A percentile compares a stretch with the other conserved stretches of the same genome.
phyloP scores from a whole-genome alignment of 2,113 vertebrate species.

The Heliornis fulica region DNA sequence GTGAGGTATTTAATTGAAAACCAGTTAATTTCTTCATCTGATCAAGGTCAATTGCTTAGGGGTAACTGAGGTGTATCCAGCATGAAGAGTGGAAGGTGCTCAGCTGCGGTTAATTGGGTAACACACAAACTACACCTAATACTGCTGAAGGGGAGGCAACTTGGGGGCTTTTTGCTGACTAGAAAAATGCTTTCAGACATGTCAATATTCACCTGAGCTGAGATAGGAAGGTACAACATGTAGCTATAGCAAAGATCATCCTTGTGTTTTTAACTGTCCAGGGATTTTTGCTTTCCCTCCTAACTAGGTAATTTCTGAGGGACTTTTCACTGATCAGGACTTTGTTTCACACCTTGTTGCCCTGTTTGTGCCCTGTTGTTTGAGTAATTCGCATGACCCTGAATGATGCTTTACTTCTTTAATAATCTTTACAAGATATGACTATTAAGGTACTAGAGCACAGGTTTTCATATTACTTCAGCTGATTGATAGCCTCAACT shows the following conservation, averaged over 20 bases:
- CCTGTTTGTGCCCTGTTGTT: background rate
- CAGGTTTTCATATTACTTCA: background rate
- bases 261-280: background rate
- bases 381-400: background rate
- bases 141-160: background rate
- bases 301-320: background rate
- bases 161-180: background rate
- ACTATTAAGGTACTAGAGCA: background rate
- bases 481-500: background rate
- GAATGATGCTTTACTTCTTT: background rate
- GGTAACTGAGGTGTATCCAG: background rate
- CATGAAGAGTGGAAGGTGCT: background rate
- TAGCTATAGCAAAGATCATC: background rate
- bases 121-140: background rate
- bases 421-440: background rate
- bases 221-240: rapidly evolving
- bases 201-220: too few species aligned
- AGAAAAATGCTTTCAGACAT: background rate
- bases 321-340: rapidly evolving
- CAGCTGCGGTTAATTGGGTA: background rate
- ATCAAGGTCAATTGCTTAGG: background rate
- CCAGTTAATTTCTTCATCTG: background rate
- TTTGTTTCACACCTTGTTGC: background rate
- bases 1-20: background rate
- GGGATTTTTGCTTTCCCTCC: background rate